Base-by-base conservation (phyloP, 2,888 invertebrate genomes). In the Drosophila trichaetosa region DNA sequence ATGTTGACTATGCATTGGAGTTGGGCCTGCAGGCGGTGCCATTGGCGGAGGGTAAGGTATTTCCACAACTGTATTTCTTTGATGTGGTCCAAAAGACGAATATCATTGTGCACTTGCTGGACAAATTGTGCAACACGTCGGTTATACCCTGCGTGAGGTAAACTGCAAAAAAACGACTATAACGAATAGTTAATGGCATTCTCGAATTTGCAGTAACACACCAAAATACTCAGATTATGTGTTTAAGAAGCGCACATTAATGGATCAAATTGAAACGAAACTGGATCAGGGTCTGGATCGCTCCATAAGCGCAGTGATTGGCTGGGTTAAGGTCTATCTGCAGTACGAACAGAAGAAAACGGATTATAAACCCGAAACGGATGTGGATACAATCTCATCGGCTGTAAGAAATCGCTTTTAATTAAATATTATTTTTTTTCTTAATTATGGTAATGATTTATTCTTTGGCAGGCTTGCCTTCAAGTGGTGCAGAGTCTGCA, bases 1-100 rank as follows among this genome's bases (percentile, higher is more conserved):
- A 99, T 92, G 97, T 99, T 0, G 98, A 99, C 92, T 99, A 99
- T 93, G 99, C 99, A 0, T 94, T 99, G 6, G 99, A 99, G 91
- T 93, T 99, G 52, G 99, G 98, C 0, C 93, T 99, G 54, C 98
- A 97, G 92, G 96, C 96, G 29, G 96, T 98, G 74, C 98, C 98
- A 0, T 96, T 97, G 36, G 96, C 96, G 0, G 99, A 99, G 92
- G 97, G 96, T 80, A 97, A 98, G 93, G 95, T 94, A 1, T 97
- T 97, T 27, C 97, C 97, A 75, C 96, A 97, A 93, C 96, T 99
- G 73, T 96, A 98, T 92, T 99, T 99, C 94, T 99, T 99, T 91
- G 97, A 97, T 91, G 96, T 97, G 10, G 97, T 98, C 13, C 97
- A 97, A 81, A 98, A 99, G 93, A 97, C 98, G 34, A 99, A 99